Base-by-base conservation (phyloP, 2,888 invertebrate genomes). In the Lithophane leautieri region DNA sequence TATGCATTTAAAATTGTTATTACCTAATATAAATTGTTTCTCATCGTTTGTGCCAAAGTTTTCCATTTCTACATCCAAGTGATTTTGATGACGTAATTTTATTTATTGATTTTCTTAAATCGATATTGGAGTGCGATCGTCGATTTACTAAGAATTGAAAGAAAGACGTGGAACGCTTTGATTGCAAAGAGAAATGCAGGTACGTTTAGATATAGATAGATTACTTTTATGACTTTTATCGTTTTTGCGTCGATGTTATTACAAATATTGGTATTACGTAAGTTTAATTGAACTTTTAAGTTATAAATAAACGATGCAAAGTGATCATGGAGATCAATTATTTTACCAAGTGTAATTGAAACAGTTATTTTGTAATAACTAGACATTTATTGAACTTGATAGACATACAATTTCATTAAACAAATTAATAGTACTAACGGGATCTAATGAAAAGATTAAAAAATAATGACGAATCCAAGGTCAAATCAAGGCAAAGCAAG, bases 221-320 rank as follows among this genome's bases (percentile, higher is more conserved):
- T 70, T 68, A 52, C 40, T 82, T 82, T 81, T 70, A 77, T 28
- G 34, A 54, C 47, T 85, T 84, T 61, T 85, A 85, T 76, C 44
- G 71, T 82, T 63, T 82, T 70, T 66, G 16, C 52, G 47, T 67
- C 34, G 28, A 68, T 61, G 61, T 73, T 65, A 82, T 73, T 61
- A 61, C 70, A 68, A 79, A 68, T 69, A 25, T 60, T 63, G 14
- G 14, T 65, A 66, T 83, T 86, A 79, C 65, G 58, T 70, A 86
- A 83, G 52, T 50, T 66, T 66, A 69, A 78, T 66, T 73, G 61
- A 73, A 78, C 67, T 70, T 78, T 60, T 16, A 65, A 52, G 22
- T 56, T 50, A 25, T 11, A 84, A 72, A 70, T 69, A 66, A 72
- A 82, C 42, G 70, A 62, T 58, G 0, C 1, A 52, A 56, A 70